Evolutionary conservation across 23 tunicate species (phyloP).

Genomic region (Aplidium turbinatum): DNA sequence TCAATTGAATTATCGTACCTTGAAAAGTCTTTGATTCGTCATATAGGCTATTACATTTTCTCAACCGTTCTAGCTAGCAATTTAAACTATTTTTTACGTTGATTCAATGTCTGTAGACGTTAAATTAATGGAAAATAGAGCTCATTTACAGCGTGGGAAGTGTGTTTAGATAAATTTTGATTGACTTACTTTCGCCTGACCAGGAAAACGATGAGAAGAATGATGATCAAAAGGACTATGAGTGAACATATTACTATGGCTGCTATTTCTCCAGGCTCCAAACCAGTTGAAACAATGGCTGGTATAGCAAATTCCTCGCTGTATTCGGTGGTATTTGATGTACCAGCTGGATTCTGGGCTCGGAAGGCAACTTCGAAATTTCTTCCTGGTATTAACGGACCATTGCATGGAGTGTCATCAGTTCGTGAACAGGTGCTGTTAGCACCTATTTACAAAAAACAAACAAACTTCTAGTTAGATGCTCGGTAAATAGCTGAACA

Average conservation of each 20-base stretch:
- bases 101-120: no score
- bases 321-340: conserved; percentile 16
- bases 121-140: no score
- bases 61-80: no score
- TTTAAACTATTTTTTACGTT: no score
- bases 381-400: conserved; percentile 32
- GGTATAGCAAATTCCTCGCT: background rate
- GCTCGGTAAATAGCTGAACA: no score
- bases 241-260: conserved; percentile 83
- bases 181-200: no score
- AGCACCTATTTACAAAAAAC: background rate
- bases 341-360: conserved; percentile 15
- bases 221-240: conserved; percentile 51
- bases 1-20: no score
- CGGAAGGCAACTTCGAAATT: conserved; percentile 13
- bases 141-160: no score
- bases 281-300: conserved; percentile 3
- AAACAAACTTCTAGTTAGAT: no score
- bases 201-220: conserved; percentile 43
- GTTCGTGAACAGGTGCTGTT: background rate
- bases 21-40: no score
- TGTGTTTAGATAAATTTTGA: no score
- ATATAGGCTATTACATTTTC: no score
- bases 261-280: conserved; percentile 82
- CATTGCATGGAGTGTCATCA: conserved; percentile 27